Evolutionary conservation across 2,888 invertebrate genomes (phyloP), one percentile per base, ranked within the genome.

Genomic region (Mesorhabditis sp.): DNA sequence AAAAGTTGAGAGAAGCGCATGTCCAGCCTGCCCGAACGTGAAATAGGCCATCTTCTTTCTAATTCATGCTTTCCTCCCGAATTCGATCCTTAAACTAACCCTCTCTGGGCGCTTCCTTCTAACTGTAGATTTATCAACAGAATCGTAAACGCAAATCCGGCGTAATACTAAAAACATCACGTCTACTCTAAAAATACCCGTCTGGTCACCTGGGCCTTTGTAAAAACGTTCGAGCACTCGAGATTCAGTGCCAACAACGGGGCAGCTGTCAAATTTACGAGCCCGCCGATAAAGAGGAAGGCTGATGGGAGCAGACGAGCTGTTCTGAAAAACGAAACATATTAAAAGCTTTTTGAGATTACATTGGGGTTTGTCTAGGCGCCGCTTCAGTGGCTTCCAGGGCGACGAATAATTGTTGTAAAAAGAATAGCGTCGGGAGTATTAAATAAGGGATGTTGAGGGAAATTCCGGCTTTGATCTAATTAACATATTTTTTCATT

Each of bases 41-140:
- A 50, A 50, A 50, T 50, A 50, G n/a, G 58, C n/a, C 58, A 50
- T 50, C 58, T 50, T 50, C 58, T 50, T 50, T 50, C 58, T 50
- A 50, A 50, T 13, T 13, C n/a, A 50, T 28, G 2, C 28, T 28
- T 28, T 28, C 28, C 28, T 28, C 28, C 28, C 28, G 28, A 28
- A 28, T 28, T 28, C 28, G 28, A 28, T 28, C 28, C 28, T 28
- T 28, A 28, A 28, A 50, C 7, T 50, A 13, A 50, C 58, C 58
- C 58, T 50, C n/a, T 50, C 58, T 50, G 10, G 2, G n/a, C 58
- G 58, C 58, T 50, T 50, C 10, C 58, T 13, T 50, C 58, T n/a
- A 50, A 50, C n/a, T 50, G 58, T 13, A 50, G n/a, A n/a, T 50
- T 50, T 10, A 50, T 50, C 7, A 50, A n/a, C 7, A 50, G 7